A percentile compares a stretch with the other conserved stretches of the same genome.
Conservation (phyloP, 1,140 invertebrate genomes). For the Magallana angulata region DNA sequence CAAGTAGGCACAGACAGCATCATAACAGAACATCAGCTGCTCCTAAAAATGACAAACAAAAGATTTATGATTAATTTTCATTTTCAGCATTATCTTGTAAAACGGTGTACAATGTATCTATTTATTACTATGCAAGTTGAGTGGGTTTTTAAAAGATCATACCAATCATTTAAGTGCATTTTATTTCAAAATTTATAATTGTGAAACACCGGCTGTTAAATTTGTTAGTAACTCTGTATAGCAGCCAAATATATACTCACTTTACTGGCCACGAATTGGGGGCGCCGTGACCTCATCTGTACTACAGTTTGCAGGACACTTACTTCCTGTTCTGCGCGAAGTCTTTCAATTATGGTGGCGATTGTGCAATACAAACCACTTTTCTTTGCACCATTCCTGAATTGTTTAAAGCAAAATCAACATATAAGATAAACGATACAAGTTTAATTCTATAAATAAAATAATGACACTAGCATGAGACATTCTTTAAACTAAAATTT, state of each 20-base stretch:
- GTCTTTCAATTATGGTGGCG: constrained; percentile 53
- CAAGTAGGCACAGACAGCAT: not conserved
- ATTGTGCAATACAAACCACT: constrained; percentile 59
- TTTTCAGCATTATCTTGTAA: too few species aligned
- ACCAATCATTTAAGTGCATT: not conserved
- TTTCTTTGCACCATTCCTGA: constrained; percentile 60
- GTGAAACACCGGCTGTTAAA: not conserved
- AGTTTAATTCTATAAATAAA: too few species aligned
- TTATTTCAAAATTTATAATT: not conserved
- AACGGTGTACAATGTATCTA: too few species aligned
- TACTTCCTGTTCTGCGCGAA: constrained; percentile 56
- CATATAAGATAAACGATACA: not conserved
- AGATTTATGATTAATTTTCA: too few species aligned
- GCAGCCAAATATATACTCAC: not conserved
- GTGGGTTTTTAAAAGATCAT: not conserved
- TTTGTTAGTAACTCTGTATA: not conserved
- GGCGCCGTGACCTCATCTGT: constrained; percentile 52
- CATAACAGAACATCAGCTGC: constrained; percentile 15
- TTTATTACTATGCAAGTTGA: not conserved
- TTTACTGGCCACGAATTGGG: constrained; percentile 25
- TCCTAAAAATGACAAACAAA: not conserved
- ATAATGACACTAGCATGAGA: too few species aligned
- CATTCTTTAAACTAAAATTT: too few species aligned
- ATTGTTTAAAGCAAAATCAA: not conserved
- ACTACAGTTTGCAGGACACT: constrained; percentile 50